These are phyloP conservation scores for Trididemnum nubilum DNA, from an alignment of 23 tunicate species.

Conservation along the genomic window DNA sequence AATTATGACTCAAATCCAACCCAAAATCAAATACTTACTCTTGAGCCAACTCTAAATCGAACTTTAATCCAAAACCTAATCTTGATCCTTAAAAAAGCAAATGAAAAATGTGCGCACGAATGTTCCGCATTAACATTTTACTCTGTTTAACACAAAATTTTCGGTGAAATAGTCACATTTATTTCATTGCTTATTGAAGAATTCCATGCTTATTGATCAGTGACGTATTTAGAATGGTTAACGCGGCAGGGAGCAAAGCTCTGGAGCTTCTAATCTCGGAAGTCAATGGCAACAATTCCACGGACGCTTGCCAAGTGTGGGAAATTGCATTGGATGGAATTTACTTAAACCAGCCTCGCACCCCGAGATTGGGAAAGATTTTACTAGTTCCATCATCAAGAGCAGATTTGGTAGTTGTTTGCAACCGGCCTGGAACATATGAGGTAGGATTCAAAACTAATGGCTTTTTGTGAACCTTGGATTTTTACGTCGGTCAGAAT, in stretches of 20 bases:
- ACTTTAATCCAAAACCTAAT: too few relatives aligned
- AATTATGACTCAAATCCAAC: too few relatives aligned
- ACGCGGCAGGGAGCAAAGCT: constrained; percentile 61
- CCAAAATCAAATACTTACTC: too few relatives aligned
- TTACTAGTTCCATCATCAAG: constrained; percentile 49
- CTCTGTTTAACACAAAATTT: neutral
- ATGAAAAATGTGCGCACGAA: too few relatives aligned
- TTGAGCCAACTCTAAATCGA: too few relatives aligned
- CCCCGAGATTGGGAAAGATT: constrained; percentile 34
- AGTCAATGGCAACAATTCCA: neutral
- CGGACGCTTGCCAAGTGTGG: constrained; percentile 32
- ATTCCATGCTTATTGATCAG: too few relatives aligned
- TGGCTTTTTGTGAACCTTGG: too few relatives aligned
- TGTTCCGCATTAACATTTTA: neutral
- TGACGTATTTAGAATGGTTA: constrained; percentile 48
- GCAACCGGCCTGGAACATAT: constrained; percentile 57
- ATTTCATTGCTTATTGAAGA: too few relatives aligned
- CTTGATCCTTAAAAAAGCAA: too few relatives aligned
- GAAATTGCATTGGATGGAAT: constrained; percentile 85
- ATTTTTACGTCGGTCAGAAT: too few relatives aligned
- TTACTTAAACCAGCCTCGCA: constrained; percentile 45
- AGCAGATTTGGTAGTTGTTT: constrained; percentile 77
- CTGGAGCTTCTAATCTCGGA: constrained; percentile 46
- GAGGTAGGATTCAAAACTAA: constrained; percentile 46
- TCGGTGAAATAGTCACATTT: too few relatives aligned